Evolutionary conservation across 2,888 invertebrate species (phyloP).

Genomic region (Gastrophysa polygoni): DNA sequence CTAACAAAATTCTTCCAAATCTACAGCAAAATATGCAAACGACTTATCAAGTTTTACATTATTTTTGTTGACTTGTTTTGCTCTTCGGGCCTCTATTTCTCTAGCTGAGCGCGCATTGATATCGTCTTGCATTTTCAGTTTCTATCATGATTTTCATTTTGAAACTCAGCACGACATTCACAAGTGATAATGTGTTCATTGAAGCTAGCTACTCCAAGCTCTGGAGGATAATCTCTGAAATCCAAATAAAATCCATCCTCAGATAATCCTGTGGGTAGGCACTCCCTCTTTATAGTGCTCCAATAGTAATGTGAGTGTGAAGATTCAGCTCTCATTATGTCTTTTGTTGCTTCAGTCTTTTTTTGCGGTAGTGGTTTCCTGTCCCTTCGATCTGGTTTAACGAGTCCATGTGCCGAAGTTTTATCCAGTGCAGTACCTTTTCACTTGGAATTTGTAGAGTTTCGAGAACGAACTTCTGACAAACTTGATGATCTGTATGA

Average conservation of each 20-base stretch:
- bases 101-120: not conserved
- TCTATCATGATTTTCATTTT: slow-evolving; percentile 15
- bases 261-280: slow-evolving; percentile 5
- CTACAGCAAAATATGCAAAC: too few relatives aligned
- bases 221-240: not conserved
- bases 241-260: not conserved
- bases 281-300: slow-evolving; percentile 19
- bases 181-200: not conserved
- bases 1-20: too few relatives aligned
- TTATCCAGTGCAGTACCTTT: not conserved
- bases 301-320: slow-evolving; percentile 15
- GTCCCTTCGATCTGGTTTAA: not conserved
- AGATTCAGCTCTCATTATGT: slow-evolving; percentile 21
- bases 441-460: slow-evolving; percentile 9
- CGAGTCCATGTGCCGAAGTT: not conserved
- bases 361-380: slow-evolving; percentile 11
- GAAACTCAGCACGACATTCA: slow-evolving; percentile 14
- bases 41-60: too few relatives aligned
- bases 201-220: not conserved
- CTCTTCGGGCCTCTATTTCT: not conserved
- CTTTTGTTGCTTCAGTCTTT: slow-evolving; percentile 12
- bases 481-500: slow-evolving; percentile 1
- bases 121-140: not conserved
- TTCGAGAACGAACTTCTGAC: not conserved
- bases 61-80: not conserved